Evolutionary conservation across 2,888 invertebrate species (phyloP), one percentile per base, ranked within the genome.

Genomic region (Marasmarcha lunaedactyla): DNA sequence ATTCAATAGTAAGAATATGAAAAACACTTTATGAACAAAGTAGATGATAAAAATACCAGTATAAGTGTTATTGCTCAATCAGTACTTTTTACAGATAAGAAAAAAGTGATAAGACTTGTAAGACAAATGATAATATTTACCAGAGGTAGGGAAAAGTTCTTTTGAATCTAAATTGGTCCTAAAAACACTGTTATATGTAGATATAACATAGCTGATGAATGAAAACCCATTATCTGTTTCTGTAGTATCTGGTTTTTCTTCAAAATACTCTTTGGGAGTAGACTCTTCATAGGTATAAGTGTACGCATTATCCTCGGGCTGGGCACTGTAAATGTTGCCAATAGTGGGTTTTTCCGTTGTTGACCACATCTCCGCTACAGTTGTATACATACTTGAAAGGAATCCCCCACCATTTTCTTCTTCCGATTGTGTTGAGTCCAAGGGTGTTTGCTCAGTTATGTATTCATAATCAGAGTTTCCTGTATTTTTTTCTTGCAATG

Each of bases 121-220:
- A n/a, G n/a, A n/a, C n/a, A n/a, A n/a, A n/a, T n/a, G n/a, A n/a
- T n/a, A n/a, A n/a, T n/a, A n/a, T 71, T 65, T 53, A 81, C 81
- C 76, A 45, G 64, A 54, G 42, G 76, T 53, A 39, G 72, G 61
- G 55, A 73, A 81, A 26, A 79, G 50, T n/a, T 68, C 72, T 46
- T 65, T 72, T n/a, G 64, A 57, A 49, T 78, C 69, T 44, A 69
- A 64, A 50, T 57, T 62, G 1, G 54, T 55, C n/a, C 74, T 74
- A 58, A 74, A 64, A 7, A 78, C 53, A 25, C 66, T 62, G 44
- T 64, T 61, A 47, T 71, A 77, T 27, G 59, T 59, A 27, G 63
- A 50, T 39, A 60, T 50, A n/a, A 79, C 42, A 46, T 77, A 81
- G 37, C 59, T 62, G 30, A 71, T 38, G 46, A 78, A 63, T 35